Evolutionary conservation across 2,797 vertebrate genomes (phyloP), one percentile per base, ranked within the genome.

Genomic region (Ficedula albicollis): DNA sequence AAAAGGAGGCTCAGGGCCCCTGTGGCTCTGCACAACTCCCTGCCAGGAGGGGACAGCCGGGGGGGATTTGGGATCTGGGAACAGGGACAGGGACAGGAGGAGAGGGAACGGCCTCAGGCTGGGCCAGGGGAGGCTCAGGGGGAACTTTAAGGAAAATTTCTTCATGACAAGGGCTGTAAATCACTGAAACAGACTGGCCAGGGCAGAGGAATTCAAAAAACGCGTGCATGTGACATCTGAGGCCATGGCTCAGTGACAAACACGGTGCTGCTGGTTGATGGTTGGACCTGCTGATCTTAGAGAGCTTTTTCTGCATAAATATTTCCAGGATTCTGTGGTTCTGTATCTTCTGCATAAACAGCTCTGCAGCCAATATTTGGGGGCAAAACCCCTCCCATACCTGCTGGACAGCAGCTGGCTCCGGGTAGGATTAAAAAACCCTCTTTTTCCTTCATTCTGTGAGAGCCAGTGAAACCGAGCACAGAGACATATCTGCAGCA

Each of bases 211-310:
- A 13, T 29, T 15, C 12, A 23, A 6, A 23, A 38, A 38, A 12
- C 0, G 0, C 4, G 1, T 16, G 16, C 23, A 16, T 55, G 41
- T 48, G 51, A 14, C 49, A 16, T 7, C 19, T 34, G 59, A 54
- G 58, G 39, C 49, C 34, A 0, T 20, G 58, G 30, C 15, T 29
- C 9, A 8, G 39, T 19, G 39, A 17, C 17, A 56, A 9, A 3
- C 10, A 44, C 20, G 8, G 1, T 3, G 23, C 18, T n/a, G 29
- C 39, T 63, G 41, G 39, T 0, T 63, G 58, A 11, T 48, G 34
- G 23, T 3, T 46, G 41, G 39, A 13, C 27, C 38, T 29, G 49
- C 68, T 64, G 41, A 34, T 34, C 43, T 39, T 3, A 29, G 41
- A 20, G 29, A 19, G 29, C 20, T n/a, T 34, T 74, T 56, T 81